Evolutionary conservation across 2,113 vertebrate species (phyloP).

Genomic region (Peromyscus polionotus): DNA sequence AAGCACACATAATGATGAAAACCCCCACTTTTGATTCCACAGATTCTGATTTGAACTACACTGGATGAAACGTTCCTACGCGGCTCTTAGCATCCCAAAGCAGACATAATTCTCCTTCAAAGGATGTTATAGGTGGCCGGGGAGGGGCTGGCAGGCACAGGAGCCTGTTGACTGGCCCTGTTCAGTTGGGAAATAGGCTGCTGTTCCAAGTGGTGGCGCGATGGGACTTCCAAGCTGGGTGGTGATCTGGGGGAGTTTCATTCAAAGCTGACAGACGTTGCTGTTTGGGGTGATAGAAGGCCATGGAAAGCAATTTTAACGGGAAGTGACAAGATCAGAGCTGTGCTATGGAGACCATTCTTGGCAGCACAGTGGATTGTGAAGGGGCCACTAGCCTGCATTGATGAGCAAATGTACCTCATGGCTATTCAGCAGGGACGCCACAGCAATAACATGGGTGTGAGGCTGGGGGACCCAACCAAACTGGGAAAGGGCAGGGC

Average conservation of each 20-base stretch:
- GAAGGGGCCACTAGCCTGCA: not conserved
- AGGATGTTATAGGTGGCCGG: not conserved
- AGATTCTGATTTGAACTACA: constrained; percentile 71
- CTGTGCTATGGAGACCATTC: not conserved
- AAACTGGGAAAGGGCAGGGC: not conserved
- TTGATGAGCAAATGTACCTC: not conserved
- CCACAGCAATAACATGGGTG: no score
- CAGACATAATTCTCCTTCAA: not conserved
- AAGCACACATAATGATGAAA: constrained; percentile 59
- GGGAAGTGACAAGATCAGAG: not conserved
- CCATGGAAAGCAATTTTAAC: not conserved
- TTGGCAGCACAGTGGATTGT: not conserved
- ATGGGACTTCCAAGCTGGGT: not conserved
- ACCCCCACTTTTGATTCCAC: constrained; percentile 38
- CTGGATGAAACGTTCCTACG: not conserved
- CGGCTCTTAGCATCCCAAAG: not conserved
- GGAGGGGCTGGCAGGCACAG: not conserved
- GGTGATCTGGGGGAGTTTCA: not conserved
- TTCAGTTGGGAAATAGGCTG: constrained; percentile 8
- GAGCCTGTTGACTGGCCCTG: not conserved
- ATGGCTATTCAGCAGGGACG: not conserved
- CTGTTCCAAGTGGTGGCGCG: not conserved
- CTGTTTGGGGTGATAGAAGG: not conserved
- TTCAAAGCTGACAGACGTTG: not conserved
- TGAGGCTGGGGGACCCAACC: not conserved